These are phyloP conservation scores for Rachycentron canadum DNA, from an alignment of 2,797 vertebrate species.

Conservation along the genomic window DNA sequence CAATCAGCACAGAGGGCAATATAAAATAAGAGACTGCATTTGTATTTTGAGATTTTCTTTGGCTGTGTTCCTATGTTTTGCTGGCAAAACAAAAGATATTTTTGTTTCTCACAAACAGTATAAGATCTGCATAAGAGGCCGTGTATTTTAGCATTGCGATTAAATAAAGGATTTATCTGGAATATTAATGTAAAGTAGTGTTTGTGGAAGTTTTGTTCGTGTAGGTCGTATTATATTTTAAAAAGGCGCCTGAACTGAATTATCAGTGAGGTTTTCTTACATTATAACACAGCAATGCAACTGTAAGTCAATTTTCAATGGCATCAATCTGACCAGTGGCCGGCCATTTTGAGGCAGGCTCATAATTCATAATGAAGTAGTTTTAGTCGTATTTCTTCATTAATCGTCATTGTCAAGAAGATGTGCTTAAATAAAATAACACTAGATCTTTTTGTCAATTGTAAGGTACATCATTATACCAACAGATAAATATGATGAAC, in stretches of 20 bases:
- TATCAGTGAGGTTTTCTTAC: not conserved
- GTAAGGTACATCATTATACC: not conserved
- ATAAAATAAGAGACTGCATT: constrained; percentile 48
- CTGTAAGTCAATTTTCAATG: not conserved
- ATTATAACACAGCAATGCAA: not conserved
- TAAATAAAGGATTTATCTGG: constrained; percentile 17
- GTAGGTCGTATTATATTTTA: not conserved
- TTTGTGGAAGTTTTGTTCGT: not conserved
- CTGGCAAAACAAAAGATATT: constrained; percentile 36
- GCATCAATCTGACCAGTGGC: not conserved
- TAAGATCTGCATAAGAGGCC: constrained; percentile 14
- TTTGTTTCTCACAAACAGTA: constrained; percentile 24
- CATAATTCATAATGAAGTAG: not conserved
- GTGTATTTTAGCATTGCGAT: constrained; percentile 7
- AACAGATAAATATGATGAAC: not conserved
- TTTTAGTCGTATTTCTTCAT: not conserved
- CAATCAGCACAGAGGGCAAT: constrained; percentile 41
- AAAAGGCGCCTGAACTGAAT: not conserved
- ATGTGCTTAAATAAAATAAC: not conserved
- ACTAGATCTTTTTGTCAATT: not conserved
- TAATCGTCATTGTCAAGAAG: not conserved
- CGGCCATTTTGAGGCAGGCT: not conserved
- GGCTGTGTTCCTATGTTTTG: constrained; percentile 36
- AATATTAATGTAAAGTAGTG: constrained; percentile 1
- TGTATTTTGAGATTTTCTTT: constrained; percentile 49